Conservation (phyloP, 2,797 vertebrate species). For the Echeneis naucrates region DNA sequence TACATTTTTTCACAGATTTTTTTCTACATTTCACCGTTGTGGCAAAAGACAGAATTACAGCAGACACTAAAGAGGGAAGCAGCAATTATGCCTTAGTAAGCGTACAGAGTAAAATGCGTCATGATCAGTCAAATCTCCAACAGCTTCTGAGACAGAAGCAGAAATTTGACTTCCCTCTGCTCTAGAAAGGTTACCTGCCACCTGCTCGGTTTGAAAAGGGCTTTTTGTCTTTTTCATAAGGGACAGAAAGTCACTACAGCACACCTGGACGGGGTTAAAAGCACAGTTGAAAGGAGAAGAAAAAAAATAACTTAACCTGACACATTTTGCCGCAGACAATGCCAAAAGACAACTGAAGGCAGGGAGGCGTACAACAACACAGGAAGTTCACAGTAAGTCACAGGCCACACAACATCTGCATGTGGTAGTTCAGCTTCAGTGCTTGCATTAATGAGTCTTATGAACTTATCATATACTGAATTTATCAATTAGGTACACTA, state of each 20-base stretch:
- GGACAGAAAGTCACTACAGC: conserved; percentile 53
- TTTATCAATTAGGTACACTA: background rate
- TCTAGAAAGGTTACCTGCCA: conserved; percentile 72
- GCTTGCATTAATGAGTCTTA: background rate
- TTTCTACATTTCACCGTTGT: conserved; percentile 30
- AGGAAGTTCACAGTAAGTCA: conserved; percentile 44
- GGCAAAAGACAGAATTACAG: conserved; percentile 21
- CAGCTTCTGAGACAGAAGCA: conserved; percentile 61
- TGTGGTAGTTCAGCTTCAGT: conserved; percentile 5
- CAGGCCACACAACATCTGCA: conserved; percentile 29
- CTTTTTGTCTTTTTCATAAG: conserved; percentile 17
- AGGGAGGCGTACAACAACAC: conserved; percentile 34
- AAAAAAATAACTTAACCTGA: conserved; percentile 81
- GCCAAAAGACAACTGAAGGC: conserved; percentile 82
- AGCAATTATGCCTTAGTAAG: conserved; percentile 33
- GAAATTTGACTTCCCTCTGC: conserved; percentile 63
- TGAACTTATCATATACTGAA: background rate
- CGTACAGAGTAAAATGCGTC: conserved; percentile 46
- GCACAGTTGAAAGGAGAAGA: conserved; percentile 18
- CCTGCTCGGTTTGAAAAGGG: conserved; percentile 56
- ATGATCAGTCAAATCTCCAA: conserved; percentile 69
- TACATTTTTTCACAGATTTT: conserved; percentile 25
- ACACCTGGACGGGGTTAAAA: conserved; percentile 62
- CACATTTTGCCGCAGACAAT: conserved; percentile 83
- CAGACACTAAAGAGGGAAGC: conserved; percentile 35